Evolutionary conservation across 2,888 invertebrate species (phyloP).

Genomic region (Trissolcus japonicus): DNA sequence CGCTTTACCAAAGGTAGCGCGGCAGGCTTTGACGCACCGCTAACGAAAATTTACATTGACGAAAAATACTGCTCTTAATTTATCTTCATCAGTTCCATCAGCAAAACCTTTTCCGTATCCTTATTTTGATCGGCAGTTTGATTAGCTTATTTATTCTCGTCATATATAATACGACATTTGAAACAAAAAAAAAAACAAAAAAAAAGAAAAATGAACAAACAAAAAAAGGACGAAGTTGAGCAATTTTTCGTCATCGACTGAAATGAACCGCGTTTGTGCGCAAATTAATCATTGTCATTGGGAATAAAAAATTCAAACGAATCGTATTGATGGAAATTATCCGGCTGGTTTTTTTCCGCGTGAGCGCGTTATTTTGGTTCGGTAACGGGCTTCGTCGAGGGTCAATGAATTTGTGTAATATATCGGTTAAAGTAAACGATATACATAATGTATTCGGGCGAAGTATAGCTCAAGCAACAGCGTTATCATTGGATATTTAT

Average conservation of each 20-base stretch:
- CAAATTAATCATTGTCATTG: slow-evolving; percentile 1
- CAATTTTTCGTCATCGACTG: neutral
- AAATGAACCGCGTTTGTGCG: neutral
- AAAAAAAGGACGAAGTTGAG: too few relatives aligned
- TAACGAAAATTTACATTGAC: slow-evolving; percentile 14
- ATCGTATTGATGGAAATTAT: neutral
- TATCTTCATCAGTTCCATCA: neutral
- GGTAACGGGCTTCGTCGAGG: slow-evolving; percentile 14
- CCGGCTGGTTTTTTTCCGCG: neutral
- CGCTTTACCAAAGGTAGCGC: slow-evolving; percentile 19
- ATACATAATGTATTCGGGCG: neutral
- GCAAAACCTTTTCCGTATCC: neutral
- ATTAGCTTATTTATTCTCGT: neutral
- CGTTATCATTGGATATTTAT: slow-evolving; percentile 10
- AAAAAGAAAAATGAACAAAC: neutral
- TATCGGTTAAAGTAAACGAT: slow-evolving; percentile 25
- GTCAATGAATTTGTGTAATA: slow-evolving; percentile 27
- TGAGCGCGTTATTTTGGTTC: slow-evolving; percentile 4
- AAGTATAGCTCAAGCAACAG: slow-evolving; percentile 10
- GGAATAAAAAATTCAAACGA: neutral
- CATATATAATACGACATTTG: neutral
- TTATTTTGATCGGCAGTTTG: neutral
- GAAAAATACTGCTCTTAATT: slow-evolving; percentile 1
- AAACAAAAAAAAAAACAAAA: neutral
- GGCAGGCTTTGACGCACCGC: slow-evolving; percentile 20